These are phyloP conservation scores for Dolichopus griseipennis DNA, from an alignment of 2,888 invertebrate genomes.

Conservation along the genomic window DNA sequence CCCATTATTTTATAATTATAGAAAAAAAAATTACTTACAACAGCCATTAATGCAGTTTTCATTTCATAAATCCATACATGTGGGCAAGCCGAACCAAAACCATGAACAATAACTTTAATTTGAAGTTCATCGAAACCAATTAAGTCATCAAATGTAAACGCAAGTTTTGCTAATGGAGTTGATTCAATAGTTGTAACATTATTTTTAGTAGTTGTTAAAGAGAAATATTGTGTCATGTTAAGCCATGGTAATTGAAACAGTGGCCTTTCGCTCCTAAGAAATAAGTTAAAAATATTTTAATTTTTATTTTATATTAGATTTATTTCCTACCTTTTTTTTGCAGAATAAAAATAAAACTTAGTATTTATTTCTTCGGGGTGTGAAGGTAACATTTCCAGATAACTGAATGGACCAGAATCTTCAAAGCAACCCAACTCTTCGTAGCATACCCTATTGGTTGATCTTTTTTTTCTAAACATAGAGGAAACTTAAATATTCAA, in stretches of 20 bases:
- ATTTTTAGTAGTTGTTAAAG: slow-evolving; percentile 25
- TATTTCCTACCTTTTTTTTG: slow-evolving; percentile 49
- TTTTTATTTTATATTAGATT: slow-evolving; percentile 45
- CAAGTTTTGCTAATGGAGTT: slow-evolving; percentile 33
- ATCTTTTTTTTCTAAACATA: slow-evolving; percentile 57
- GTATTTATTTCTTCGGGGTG: slow-evolving; percentile 80
- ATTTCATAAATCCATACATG: slow-evolving; percentile 92
- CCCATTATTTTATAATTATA: not conserved
- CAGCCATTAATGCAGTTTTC: slow-evolving; percentile 81
- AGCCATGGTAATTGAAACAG: slow-evolving; percentile 62
- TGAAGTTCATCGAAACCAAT: slow-evolving; percentile 43
- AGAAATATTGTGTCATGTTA: slow-evolving; percentile 60
- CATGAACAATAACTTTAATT: slow-evolving; percentile 81
- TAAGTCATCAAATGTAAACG: slow-evolving; percentile 38
- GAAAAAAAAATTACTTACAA: slow-evolving; percentile 49
- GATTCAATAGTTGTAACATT: slow-evolving; percentile 22
- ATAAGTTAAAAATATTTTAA: slow-evolving; percentile 29
- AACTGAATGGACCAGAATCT: slow-evolving; percentile 81
- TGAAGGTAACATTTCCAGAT: slow-evolving; percentile 80
- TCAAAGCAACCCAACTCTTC: slow-evolving; percentile 86
- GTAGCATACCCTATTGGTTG: slow-evolving; percentile 77
- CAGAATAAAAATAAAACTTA: slow-evolving; percentile 68
- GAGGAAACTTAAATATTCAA: slow-evolving; percentile 14
- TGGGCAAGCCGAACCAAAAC: slow-evolving; percentile 84
- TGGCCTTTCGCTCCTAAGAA: slow-evolving; percentile 51